Evolutionary conservation across 2,797 vertebrate species (phyloP).

Genomic region (Pyrocephalus nanus): DNA sequence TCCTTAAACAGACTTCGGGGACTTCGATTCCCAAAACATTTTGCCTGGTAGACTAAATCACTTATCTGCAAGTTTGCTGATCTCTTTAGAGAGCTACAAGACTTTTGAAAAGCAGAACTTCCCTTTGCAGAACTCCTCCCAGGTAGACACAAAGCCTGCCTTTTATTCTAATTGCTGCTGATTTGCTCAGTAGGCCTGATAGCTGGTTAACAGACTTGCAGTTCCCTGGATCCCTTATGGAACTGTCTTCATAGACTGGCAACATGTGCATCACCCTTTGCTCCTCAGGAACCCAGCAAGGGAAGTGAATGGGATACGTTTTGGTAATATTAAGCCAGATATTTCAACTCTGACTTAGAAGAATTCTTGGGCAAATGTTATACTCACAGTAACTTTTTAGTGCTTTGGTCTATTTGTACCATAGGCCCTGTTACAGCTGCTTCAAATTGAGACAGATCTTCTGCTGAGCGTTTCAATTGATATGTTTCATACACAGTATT

Average conservation of each 20-base stretch:
- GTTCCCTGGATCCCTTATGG: background rate
- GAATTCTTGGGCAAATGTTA: background rate
- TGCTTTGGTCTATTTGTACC: background rate
- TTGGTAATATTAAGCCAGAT: background rate
- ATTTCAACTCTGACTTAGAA: background rate
- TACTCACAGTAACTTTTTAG: background rate
- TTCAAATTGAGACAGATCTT: background rate
- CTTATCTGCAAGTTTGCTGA: background rate
- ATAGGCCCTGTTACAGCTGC: background rate
- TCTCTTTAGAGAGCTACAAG: background rate
- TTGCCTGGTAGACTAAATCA: background rate
- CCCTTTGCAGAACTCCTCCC: background rate
- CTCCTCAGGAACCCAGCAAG: background rate
- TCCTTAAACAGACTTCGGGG: background rate
- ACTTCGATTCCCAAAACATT: background rate
- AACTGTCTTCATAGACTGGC: background rate
- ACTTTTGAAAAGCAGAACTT: background rate
- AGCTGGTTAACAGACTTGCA: background rate
- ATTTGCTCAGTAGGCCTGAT: background rate
- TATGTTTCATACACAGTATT: background rate
- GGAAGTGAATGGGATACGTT: background rate
- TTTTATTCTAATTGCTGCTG: background rate
- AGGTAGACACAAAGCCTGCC: background rate
- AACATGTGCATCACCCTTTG: background rate
- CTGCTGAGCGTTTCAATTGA: background rate